phyloP scores from a whole-genome alignment of 1,140 invertebrate species.

The Drosophila carrolli region DNA sequence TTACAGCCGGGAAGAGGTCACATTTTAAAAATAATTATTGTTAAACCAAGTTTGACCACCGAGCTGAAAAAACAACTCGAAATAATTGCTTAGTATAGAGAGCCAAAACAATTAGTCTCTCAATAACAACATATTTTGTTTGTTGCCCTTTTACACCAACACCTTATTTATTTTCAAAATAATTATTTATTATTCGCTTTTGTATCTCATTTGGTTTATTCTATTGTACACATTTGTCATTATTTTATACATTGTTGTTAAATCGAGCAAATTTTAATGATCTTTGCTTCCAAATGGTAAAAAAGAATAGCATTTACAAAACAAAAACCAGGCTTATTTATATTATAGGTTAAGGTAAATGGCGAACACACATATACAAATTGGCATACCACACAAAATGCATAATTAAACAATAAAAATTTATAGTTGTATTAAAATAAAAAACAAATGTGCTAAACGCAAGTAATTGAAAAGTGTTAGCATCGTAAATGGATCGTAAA shows the following conservation, averaged over 20 bases:
- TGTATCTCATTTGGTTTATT: constrained; percentile 47
- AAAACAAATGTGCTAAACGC: constrained; percentile 24
- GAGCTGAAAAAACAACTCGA: constrained; percentile 20
- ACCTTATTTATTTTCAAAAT: constrained; percentile 47
- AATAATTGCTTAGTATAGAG: constrained; percentile 10
- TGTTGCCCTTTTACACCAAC: constrained; percentile 31
- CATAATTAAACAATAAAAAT: constrained; percentile 20
- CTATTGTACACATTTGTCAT: constrained; percentile 20
- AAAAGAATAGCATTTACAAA: constrained; percentile 58
- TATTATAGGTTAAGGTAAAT: constrained; percentile 22
- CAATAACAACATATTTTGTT: constrained; percentile 13
- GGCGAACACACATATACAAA: constrained; percentile 19
- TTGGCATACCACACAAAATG: constrained; percentile 17
- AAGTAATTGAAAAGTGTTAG: constrained; percentile 43
- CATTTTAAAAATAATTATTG: constrained; percentile 34
- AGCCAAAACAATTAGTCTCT: background rate
- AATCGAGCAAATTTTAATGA: constrained; percentile 39
- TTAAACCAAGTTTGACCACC: constrained; percentile 34
- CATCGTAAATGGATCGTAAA: constrained; percentile 26
- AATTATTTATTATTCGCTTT: constrained; percentile 46
- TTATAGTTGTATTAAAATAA: constrained; percentile 30
- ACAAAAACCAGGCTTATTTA: constrained; percentile 31
- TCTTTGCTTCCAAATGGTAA: constrained; percentile 54
- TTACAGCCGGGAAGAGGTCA: constrained; percentile 3
- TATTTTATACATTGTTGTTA: constrained; percentile 46